These are phyloP conservation scores for Chionoecetes opilio DNA, from an alignment of 1,140 invertebrate genomes.

Conservation along the genomic window DNA sequence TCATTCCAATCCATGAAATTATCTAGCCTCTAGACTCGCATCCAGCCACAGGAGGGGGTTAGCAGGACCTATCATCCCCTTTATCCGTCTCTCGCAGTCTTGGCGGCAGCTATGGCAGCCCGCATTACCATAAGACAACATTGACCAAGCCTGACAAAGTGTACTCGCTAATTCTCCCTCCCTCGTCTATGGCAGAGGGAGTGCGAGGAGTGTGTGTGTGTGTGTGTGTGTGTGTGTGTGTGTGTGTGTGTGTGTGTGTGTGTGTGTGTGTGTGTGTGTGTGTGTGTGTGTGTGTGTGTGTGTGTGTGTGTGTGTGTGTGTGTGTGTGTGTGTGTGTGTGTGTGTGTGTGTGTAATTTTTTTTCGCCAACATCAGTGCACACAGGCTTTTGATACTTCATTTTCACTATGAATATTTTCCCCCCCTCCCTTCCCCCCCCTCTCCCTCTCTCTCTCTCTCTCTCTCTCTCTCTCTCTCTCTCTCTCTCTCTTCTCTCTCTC, in stretches of 20 bases:
- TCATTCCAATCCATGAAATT: too few relatives aligned
- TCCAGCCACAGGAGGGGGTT: neutral
- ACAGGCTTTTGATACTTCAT: neutral
- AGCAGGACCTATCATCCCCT: constrained; percentile 25
- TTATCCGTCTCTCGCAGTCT: neutral
- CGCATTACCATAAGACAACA: constrained; percentile 29
- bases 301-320: too few relatives aligned
- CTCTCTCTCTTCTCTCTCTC: neutral
- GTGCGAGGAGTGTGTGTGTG: neutral
- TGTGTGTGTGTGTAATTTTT: too few relatives aligned
- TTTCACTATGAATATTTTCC: neutral
- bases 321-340: too few relatives aligned
- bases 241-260: constrained; percentile 27
- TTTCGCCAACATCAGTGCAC: neutral
- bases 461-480: constrained; percentile 27
- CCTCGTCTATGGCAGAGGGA: neutral
- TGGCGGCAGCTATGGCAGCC: constrained; percentile 1
- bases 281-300: neutral
- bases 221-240: constrained; percentile 24
- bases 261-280: constrained; percentile 14
- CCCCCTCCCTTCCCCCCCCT: neutral
- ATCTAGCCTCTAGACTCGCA: too few relatives aligned
- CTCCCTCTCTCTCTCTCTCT: constrained; percentile 13
- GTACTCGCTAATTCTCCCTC: constrained; percentile 17
- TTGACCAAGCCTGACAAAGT: constrained; percentile 7